These are phyloP conservation scores for Myopa tessellatipennis DNA, from an alignment of 2,888 invertebrate genomes.

Conservation along the genomic window DNA sequence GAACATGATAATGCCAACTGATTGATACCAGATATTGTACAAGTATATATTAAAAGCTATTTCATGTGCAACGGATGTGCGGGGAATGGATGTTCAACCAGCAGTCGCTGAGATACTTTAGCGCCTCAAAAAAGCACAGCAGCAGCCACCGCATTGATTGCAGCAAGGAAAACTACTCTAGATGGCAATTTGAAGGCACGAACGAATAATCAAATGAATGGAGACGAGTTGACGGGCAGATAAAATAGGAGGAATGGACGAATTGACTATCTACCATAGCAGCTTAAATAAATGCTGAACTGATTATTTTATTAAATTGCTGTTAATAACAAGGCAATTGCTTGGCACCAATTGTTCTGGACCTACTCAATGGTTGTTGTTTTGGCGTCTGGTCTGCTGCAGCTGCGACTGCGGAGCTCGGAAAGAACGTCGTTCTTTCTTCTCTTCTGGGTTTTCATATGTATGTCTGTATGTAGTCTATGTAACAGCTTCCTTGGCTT, in stretches of 20 bases:
- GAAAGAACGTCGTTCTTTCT: slow-evolving; percentile 23
- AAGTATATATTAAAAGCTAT: slow-evolving; percentile 28
- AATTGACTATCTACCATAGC: not conserved
- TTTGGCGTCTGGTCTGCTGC: slow-evolving; percentile 14
- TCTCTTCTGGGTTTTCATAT: not conserved
- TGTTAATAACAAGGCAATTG: slow-evolving; percentile 65
- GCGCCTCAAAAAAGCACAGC: slow-evolving; percentile 26
- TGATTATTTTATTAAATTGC: slow-evolving; percentile 67
- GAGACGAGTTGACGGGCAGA: not conserved
- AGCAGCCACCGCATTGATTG: slow-evolving; percentile 29
- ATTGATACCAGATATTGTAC: slow-evolving; percentile 13
- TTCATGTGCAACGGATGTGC: slow-evolving; percentile 26
- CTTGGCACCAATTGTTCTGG: slow-evolving; percentile 55
- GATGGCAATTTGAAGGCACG: not conserved
- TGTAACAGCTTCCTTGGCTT: slow-evolving; percentile 41
- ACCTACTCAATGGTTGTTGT: slow-evolving; percentile 13
- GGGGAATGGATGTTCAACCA: slow-evolving; percentile 17
- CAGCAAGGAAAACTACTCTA: slow-evolving; percentile 20
- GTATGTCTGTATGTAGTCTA: not conserved
- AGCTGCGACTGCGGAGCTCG: slow-evolving; percentile 44
- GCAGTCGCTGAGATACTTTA: slow-evolving; percentile 36
- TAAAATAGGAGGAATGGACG: not conserved
- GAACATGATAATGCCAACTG: slow-evolving; percentile 7
- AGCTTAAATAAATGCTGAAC: slow-evolving; percentile 54
- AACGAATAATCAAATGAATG: not conserved